These are phyloP conservation scores for Capitulum mitella DNA, from an alignment of 2,888 invertebrate genomes.

Conservation along the genomic window DNA sequence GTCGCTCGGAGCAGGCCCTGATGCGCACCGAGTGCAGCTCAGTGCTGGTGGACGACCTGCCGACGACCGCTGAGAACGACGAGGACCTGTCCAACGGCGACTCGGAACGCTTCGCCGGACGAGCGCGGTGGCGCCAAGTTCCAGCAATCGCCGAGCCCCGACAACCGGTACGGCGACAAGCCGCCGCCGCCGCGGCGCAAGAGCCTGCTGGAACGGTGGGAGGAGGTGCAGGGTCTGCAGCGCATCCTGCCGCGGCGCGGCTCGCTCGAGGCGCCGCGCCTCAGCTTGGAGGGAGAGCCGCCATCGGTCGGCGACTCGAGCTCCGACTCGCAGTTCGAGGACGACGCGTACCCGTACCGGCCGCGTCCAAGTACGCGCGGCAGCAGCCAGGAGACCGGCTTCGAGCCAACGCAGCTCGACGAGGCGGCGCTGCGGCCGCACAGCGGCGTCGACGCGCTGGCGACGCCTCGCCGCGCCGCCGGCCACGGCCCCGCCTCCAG, in stretches of 20 bases:
- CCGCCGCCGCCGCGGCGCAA: neutral
- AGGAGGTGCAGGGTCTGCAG: neutral
- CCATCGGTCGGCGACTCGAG: neutral
- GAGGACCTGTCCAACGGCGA: neutral
- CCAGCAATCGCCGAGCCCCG: conserved; percentile 11
- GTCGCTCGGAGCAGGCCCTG: neutral
- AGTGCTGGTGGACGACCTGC: neutral
- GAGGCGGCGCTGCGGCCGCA: neutral
- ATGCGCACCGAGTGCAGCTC: neutral
- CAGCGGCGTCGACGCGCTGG: conserved; percentile 11
- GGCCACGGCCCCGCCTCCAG: neutral
- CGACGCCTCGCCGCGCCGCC: neutral
- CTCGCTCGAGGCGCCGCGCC: neutral
- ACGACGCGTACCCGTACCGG: conserved; percentile 14
- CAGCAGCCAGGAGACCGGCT: conserved; percentile 23
- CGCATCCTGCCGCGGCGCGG: neutral
- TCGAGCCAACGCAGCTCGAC: neutral
- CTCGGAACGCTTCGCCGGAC: neutral
- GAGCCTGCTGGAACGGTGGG: conserved; percentile 18
- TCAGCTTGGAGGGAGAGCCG: no score
- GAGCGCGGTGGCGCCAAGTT: neutral
- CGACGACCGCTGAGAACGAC: neutral
- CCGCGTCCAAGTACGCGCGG: neutral
- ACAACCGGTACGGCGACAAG: neutral
- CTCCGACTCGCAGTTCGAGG: conserved; percentile 6